Evolutionary conservation across 2,113 vertebrate genomes (phyloP).

Genomic region (Bubo scandiacus): DNA sequence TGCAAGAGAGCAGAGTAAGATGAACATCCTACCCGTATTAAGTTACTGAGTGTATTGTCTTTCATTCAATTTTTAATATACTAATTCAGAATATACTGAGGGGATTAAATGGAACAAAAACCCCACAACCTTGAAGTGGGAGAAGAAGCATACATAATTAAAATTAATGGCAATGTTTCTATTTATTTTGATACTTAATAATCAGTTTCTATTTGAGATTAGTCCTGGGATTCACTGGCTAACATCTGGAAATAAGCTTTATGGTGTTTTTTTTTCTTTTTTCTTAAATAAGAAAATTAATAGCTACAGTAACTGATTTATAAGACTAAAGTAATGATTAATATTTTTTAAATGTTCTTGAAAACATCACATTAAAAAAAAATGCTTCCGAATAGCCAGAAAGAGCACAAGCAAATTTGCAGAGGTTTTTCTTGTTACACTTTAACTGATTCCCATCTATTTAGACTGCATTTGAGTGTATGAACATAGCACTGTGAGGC

Average conservation of each 20-base stretch:
- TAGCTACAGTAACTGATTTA: background rate
- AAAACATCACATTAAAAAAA: background rate
- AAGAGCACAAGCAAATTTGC: background rate
- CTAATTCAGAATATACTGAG: background rate
- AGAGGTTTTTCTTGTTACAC: background rate
- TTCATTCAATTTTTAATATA: background rate
- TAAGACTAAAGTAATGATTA: background rate
- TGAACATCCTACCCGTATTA: rapidly evolving
- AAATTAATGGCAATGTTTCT: background rate
- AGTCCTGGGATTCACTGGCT: background rate
- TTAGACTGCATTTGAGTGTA: background rate
- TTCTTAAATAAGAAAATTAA: background rate
- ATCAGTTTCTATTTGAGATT: background rate
- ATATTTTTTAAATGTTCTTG: background rate
- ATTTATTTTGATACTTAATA: background rate
- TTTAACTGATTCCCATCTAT: background rate
- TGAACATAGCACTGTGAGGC: background rate
- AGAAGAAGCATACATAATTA: background rate
- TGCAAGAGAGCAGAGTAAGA: background rate
- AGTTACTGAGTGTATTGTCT: background rate
- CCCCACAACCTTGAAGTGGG: background rate
- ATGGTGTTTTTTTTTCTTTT: background rate
- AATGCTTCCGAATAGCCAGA: background rate
- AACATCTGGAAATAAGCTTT: background rate
- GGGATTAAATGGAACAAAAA: rapidly evolving